phyloP scores from a whole-genome alignment of 2,797 vertebrate species.

The Lacerta viridis region DNA sequence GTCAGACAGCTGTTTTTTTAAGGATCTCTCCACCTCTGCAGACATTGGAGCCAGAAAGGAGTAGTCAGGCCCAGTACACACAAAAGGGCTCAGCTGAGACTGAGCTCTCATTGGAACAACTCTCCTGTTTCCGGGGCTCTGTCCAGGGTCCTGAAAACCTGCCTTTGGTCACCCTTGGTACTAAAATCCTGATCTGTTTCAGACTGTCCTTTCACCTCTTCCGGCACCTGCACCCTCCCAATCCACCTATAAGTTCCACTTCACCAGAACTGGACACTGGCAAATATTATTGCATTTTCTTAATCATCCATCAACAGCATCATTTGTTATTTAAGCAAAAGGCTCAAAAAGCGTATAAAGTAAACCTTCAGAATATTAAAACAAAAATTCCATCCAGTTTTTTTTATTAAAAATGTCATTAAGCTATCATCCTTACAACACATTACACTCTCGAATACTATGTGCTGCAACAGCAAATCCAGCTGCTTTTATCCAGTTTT shows the following conservation, averaged over 20 bases:
- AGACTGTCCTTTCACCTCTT: background rate
- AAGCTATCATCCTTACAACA: background rate
- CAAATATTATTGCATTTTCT: background rate
- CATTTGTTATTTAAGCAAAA: background rate
- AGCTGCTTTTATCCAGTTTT: background rate
- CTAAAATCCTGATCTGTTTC: background rate
- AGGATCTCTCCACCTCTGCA: background rate
- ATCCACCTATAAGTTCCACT: background rate
- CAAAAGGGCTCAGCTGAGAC: background rate
- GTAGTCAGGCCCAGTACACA: background rate
- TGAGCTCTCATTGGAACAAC: background rate
- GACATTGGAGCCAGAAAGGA: too few relatives aligned
- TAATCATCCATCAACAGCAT: background rate
- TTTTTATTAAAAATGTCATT: background rate
- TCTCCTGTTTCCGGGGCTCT: background rate
- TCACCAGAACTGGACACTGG: background rate
- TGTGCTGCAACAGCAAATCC: background rate
- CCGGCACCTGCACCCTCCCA: background rate
- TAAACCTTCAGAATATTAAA: background rate
- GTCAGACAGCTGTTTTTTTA: background rate
- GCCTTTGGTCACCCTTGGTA: background rate
- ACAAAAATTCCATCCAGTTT: background rate
- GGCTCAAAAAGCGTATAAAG: background rate
- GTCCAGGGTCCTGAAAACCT: slow-evolving; percentile 1
- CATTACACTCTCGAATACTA: background rate